Base-by-base conservation (phyloP, 2,888 invertebrate species). In the Eubasilissa splendida region DNA sequence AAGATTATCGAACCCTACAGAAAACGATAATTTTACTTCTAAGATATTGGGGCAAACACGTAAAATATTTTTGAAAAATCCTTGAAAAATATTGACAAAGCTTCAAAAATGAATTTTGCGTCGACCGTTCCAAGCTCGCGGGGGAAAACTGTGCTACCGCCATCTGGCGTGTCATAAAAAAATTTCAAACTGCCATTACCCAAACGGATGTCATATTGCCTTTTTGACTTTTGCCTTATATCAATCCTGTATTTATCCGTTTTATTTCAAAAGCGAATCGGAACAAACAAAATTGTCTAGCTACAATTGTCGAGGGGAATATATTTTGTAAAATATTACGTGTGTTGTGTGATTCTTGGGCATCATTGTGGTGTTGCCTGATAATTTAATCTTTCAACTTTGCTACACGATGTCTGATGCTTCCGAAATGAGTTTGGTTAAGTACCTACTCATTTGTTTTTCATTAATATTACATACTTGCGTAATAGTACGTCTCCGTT, bases 101-200 rank as follows among this genome's bases (percentile, higher is more conserved):
- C 42, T 42, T 42, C 42, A 42, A 42, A 42, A 42, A 42, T 42
- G 7, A 5, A 42, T 42, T 7, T 42, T 42, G 42, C 42, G 42
- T 7, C 42, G 42, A 42, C 42, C 42, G 42, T 7, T 4, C 42
- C 42, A 42, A 7, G 42, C 58, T n/a, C 50, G 66, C n/a, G 14
- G 0, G 14, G 42, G 14, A n/a, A 66, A 50, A 66, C 66, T 33
- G 42, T 9, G 50, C 66, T 42, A 66, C 42, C n/a, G 66, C 33
- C 66, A 66, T 66, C 66, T 66, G 66, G 66, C 33, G 11, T 10
- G n/a, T 42, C 50, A 42, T 66, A 66, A 66, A 66, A 58, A 66
- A 66, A 66, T 50, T 50, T 66, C 66, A 66, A 66, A 66, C 66
- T 50, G 50, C 50, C 66, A 66, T 66, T 66, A 42, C 42, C 42